A percentile compares a stretch with the other conserved stretches of the same genome.
Evolutionary conservation across 2,888 invertebrate genomes (phyloP).

Genomic region (Melitaea athalia): DNA sequence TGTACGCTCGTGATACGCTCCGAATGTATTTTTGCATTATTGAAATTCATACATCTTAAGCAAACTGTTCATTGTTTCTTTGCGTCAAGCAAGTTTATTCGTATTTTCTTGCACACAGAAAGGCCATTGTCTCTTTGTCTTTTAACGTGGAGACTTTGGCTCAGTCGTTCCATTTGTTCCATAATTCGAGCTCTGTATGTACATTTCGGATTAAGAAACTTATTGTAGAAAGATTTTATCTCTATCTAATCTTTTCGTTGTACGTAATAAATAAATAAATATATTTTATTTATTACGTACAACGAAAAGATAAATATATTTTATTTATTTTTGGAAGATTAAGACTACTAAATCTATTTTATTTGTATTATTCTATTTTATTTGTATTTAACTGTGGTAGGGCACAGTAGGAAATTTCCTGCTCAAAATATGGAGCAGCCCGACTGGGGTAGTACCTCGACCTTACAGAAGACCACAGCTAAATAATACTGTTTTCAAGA

Average conservation of each 20-base stretch:
- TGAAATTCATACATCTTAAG: constrained; percentile 3
- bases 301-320: too few species aligned
- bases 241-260: background rate
- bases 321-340: too few species aligned
- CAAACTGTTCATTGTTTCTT: constrained; percentile 4
- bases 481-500: too few species aligned
- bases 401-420: too few species aligned
- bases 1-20: background rate
- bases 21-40: background rate
- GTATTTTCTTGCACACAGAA: constrained; percentile 14
- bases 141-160: constrained; percentile 3
- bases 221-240: background rate
- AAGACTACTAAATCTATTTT: constrained; percentile 1
- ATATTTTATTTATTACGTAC: too few species aligned
- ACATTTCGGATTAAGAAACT: constrained; percentile 10
- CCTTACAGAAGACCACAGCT: too few species aligned
- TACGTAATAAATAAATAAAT: too few species aligned
- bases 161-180: constrained; percentile 3
- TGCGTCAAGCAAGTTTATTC: constrained; percentile 4
- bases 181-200: background rate
- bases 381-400: too few species aligned
- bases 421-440: too few species aligned
- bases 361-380: too few species aligned
- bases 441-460: too few species aligned
- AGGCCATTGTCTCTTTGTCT: constrained; percentile 21